Evolutionary conservation across 1,140 invertebrate genomes (phyloP), one percentile per base, ranked within the genome.

Genomic region (Drosophila ambigua): DNA sequence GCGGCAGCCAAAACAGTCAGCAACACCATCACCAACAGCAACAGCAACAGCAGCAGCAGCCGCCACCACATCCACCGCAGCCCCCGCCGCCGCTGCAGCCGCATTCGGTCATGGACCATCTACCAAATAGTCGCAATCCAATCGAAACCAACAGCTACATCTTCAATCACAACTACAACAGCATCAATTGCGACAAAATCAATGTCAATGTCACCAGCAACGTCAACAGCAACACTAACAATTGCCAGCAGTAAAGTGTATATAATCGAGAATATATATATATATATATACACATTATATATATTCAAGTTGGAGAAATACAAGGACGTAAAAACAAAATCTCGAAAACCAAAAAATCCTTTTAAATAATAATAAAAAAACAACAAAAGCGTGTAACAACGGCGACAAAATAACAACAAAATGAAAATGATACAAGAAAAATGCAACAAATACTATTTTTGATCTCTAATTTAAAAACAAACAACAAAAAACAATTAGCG

Each of bases 381-480:
- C 9, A 80, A 80, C 0, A 23, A 51, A 46, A 43, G 24, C 9
- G 31, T 9, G 9, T 50, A 71, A 64, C 31, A 71, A 50, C 31
- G 24, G 50, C 41, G 52, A 79, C 57, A 44, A 39, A 67, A 51
- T 31, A 69, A 43, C 46, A 71, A 77, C 46, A 53, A 77, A 75
- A 43, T 61, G 20, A 41, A 45, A 54, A 55, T 28, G 41, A 72
- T 54, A 64, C 8, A 64, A 79, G 55, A 76, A 87, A 87, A 87
- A 78, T 78, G 82, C 82, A 87, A 87, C 58, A 83, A 69, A 83
- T 66, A 87, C 82, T 87, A 87, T 87, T 85, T 87, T 85, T 85
- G 81, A 85, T 88, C 83, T 87, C 83, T 79, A 80, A 84, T 80
- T 83, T 82, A 78, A 75, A 67, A 55, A 65, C 53, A 43, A 53